Percentiles rank a stretch among this genome's conserved stretches.
phyloP scores from a whole-genome alignment of 2,888 invertebrate species.

The Eugnorisma glareosa region DNA sequence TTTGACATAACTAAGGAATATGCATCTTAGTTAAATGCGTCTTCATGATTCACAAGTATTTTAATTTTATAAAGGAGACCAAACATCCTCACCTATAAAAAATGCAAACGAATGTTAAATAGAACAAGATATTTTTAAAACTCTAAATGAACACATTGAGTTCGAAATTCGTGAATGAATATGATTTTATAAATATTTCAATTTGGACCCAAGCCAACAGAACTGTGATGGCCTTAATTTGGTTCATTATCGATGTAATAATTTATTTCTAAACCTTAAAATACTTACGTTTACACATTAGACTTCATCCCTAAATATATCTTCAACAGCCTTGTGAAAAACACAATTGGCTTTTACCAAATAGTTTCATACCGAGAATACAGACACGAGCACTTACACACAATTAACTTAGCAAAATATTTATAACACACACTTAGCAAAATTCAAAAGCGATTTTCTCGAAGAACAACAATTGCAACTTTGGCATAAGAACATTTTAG shows the following conservation, averaged over 20 bases:
- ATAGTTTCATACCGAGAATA: constrained; percentile 5
- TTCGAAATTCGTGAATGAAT: not conserved
- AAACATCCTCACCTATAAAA: not conserved
- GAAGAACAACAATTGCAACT: not conserved
- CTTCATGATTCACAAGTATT: not conserved
- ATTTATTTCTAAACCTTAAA: constrained; percentile 26
- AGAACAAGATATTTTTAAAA: not conserved
- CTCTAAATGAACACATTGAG: not conserved
- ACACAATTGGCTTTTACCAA: not conserved
- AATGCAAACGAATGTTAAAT: constrained; percentile 12
- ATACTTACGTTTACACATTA: constrained; percentile 14
- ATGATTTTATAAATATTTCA: not conserved
- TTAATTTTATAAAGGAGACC: not conserved
- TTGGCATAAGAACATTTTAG: not conserved
- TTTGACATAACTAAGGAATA: not conserved
- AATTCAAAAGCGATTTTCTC: not conserved
- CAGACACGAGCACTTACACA: not conserved
- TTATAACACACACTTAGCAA: not conserved
- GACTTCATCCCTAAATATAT: not conserved
- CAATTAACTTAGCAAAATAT: constrained; percentile 10
- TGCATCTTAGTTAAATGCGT: not conserved
- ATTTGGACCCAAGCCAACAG: constrained; percentile 23
- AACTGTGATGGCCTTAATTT: constrained; percentile 4
- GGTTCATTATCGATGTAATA: constrained; percentile 11
- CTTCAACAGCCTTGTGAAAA: not conserved